These are phyloP conservation scores for Tetragnatha montana DNA, from an alignment of 2,888 invertebrate species.

Conservation along the genomic window DNA sequence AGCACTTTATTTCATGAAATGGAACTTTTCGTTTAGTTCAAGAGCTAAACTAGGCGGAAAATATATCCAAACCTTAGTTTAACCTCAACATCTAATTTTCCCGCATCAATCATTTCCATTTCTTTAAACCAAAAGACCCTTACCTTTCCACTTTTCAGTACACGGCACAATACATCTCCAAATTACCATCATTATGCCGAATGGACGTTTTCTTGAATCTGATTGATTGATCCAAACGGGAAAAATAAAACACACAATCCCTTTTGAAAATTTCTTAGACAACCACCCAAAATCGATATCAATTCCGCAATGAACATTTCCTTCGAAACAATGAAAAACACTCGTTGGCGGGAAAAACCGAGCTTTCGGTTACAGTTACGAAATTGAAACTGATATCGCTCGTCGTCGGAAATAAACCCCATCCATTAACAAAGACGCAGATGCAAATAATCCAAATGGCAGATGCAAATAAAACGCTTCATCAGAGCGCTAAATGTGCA, in stretches of 20 bases:
- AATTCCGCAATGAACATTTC: neutral
- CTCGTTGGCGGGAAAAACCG: neutral
- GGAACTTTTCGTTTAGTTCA: too few species aligned
- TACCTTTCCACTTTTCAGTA: neutral
- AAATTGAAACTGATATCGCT: neutral
- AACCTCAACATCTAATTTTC: neutral
- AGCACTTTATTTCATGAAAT: too few species aligned
- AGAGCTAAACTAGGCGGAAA: neutral
- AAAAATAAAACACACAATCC: neutral
- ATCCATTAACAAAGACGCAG: neutral
- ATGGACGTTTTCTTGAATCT: neutral
- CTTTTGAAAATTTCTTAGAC: neutral
- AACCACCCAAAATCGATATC: neutral
- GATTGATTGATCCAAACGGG: neutral
- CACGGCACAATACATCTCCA: neutral
- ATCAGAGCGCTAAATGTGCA: constrained; percentile 1
- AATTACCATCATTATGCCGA: neutral
- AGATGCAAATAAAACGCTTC: constrained; percentile 1
- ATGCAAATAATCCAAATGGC: neutral
- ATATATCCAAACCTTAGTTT: neutral
- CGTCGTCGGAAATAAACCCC: neutral
- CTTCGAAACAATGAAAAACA: neutral
- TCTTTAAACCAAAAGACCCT: neutral
- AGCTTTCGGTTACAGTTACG: neutral
- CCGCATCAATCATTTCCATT: neutral